Base-by-base conservation (phyloP, 2,888 invertebrate species). In the Heliconius ethilla region DNA sequence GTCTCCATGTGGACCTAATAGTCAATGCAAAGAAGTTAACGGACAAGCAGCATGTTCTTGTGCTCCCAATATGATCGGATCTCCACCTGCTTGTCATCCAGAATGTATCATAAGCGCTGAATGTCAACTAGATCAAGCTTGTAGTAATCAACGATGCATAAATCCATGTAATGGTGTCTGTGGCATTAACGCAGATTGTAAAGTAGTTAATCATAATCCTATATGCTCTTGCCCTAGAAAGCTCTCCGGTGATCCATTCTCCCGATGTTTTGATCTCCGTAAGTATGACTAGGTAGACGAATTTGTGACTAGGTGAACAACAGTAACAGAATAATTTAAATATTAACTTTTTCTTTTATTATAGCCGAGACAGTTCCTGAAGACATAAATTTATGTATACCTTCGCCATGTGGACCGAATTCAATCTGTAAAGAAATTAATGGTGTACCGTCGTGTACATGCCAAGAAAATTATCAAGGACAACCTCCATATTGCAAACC, bases 351-450 rank as follows among this genome's bases (percentile, higher is more conserved):
- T 75, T 37, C 83, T 45, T 79, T 77, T 80, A 75, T 90, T 89
- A 15, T 86, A 96, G 95, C 95, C 82, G 95, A 95, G 86, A 92
- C 91, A 77, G 85, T 92, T 80, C 91, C 94, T 78, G 89, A 93
- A 75, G 90, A 92, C 45, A 88, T 94, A 78, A 96, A 97, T 85
- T 96, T 97, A 4, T 97, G 97, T 85, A 94, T 95, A 77, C 97
- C 97, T 72, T 96, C 97, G 67, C 97, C 97, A 6, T 98, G 98
- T 87, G 98, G 97, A 18, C 96, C 97, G 0, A 96, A 97, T 86
- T 95, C 97, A 0, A 95, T 96, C 83, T 97, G 97, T 86, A 95
- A 95, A 87, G 95, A 96, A 78, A 89, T 95, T 18, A 96, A 96
- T 81, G 96, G 96, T 82, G 95, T 96, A 13, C 97, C 97, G 5